phyloP scores from a whole-genome alignment of 2,888 invertebrate genomes.

The Stomorhina lunata region DNA sequence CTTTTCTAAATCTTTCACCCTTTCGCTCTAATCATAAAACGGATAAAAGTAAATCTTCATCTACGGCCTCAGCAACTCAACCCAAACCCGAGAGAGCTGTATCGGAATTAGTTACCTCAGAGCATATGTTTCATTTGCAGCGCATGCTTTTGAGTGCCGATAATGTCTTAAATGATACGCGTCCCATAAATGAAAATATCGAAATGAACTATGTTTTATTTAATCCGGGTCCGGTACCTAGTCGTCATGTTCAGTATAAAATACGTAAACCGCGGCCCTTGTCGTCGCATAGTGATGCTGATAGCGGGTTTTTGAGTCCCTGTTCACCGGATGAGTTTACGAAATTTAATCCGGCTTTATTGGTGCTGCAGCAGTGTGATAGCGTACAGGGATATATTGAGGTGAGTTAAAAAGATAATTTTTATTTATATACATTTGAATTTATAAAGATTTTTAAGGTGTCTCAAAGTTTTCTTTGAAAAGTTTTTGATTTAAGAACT shows the following conservation, averaged over 20 bases:
- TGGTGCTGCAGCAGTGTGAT: conserved; percentile 79
- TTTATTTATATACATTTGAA: too few relatives aligned
- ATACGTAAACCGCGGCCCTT: conserved; percentile 78
- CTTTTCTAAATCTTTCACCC: conserved; percentile 77
- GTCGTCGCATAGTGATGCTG: conserved; percentile 82
- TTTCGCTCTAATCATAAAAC: conserved; percentile 71
- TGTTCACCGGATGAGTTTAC: conserved; percentile 82
- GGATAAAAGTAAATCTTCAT: conserved; percentile 64
- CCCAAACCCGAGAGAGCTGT: conserved; percentile 70
- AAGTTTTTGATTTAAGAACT: too few relatives aligned
- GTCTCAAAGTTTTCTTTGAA: too few relatives aligned
- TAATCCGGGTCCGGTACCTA: conserved; percentile 79
- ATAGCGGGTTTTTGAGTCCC: conserved; percentile 84
- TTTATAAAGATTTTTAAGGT: too few relatives aligned
- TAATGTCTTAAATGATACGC: conserved; percentile 72
- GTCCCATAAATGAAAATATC: conserved; percentile 78
- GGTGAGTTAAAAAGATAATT: too few relatives aligned
- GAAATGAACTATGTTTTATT: conserved; percentile 79
- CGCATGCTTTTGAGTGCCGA: conserved; percentile 71
- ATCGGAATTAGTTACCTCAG: conserved; percentile 73
- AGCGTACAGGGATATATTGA: conserved; percentile 80
- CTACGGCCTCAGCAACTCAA: not conserved
- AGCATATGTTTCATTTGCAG: conserved; percentile 75
- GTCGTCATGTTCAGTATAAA: conserved; percentile 78
- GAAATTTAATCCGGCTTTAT: conserved; percentile 76